Base-by-base conservation (phyloP, 2,797 vertebrate genomes). In the Sebastes cheni region DNA sequence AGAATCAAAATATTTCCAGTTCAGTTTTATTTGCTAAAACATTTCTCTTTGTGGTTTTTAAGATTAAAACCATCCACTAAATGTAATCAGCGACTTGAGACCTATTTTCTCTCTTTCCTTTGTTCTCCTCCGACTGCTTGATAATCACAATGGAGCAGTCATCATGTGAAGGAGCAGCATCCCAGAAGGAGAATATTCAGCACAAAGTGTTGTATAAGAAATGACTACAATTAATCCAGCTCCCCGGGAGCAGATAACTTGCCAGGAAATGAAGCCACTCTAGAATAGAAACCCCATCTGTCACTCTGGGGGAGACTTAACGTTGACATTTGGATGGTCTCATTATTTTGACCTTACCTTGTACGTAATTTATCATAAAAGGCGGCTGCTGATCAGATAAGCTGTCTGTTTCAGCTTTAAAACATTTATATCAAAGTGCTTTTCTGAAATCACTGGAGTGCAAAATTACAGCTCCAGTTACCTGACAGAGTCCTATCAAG, bases 381-480 rank as follows among this genome's bases (percentile, higher is more conserved):
- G 67, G 81, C 52, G 20, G 68, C 56, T 42, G 58, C 75, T 84
- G 64, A 87, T 89, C 84, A 87, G 86, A 83, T 86, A 84, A 87
- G 89, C 76, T 80, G 88, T 86, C 90, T 68, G 82, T 85, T 87
- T 86, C 72, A 73, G 80, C 86, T 82, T 71, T 77, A 84, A 89
- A 92, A 93, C 80, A 62, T 82, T 88, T 88, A 88, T 79, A 92
- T 94, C 89, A 93, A 90, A 86, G 86, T 46, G 78, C 82, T 78
- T 90, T 81, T 88, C 81, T 80, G 86, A 90, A 92, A 86, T 79
- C 91, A 86, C 68, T 79, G 75, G 65, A 81, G 90, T 90, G 67
- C 75, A 93, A 95, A 95, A 95, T 95, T 89, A 91, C 87, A 81
- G 79, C 86, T 72, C 27, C 84, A 61, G 86, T 85, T 82, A 89